Base-by-base conservation (phyloP, 2,888 invertebrate genomes). In the Eudemis profundana region DNA sequence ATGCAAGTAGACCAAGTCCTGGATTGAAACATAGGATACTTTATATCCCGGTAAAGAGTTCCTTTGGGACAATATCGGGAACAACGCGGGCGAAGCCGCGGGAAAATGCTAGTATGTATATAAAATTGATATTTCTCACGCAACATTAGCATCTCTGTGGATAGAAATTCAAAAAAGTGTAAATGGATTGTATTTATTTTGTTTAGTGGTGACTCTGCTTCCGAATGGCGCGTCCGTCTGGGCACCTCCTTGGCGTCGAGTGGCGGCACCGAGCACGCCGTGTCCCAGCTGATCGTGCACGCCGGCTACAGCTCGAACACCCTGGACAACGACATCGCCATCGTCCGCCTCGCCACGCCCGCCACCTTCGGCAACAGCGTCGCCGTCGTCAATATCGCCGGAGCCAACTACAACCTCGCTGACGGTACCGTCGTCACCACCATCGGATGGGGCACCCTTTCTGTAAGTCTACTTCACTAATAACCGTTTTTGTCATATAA, bases 201-300 rank as follows among this genome's bases (percentile, higher is more conserved):
- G n/a, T n/a, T n/a, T n/a, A n/a, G n/a, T n/a, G n/a, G n/a, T n/a
- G n/a, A n/a, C n/a, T n/a, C n/a, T n/a, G n/a, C n/a, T n/a, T n/a
- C n/a, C n/a, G n/a, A n/a, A n/a, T 86, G 85, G 85, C 79, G 78
- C 3, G 83, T 80, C 2, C 69, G 54, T 0, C 74, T 86, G 10
- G 86, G 76, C 33, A 69, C 70, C 5, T 67, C 68, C 1, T 47
- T 10, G n/a, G 62, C 68, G 14, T 68, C 68, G 1, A 66, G 67
- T 7, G 76, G 76, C 14, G 78, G 78, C 17, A 57, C 57, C 46
- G 40, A 67, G 1, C 51, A 72, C 27, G 10, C n/a, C 1, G 72
- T 76, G 8, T 47, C 61, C 8, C 59, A 50, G 5, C 17, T 76
- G 10, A 46, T 67, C 38, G 3, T 69, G 0, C 79, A 80, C 61